phyloP scores from a whole-genome alignment of 2,797 vertebrate species.

The Eutrigla gurnardus region DNA sequence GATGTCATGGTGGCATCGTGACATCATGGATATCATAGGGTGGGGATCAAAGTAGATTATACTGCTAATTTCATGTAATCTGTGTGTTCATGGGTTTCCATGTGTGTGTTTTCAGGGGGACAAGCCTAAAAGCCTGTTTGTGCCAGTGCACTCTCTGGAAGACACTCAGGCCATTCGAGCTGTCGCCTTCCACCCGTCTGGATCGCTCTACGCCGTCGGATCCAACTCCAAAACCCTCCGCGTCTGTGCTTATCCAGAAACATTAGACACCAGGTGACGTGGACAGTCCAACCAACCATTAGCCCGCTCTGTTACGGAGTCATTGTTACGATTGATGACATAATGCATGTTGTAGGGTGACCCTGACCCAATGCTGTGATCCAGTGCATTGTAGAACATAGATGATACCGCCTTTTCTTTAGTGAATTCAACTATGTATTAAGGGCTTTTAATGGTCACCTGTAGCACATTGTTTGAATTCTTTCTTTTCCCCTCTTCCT shows the following conservation, averaged over 20 bases:
- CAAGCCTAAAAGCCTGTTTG: conserved; percentile 71
- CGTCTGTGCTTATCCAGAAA: conserved; percentile 95
- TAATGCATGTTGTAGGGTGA: neutral
- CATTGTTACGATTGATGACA: neutral
- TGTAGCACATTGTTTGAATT: neutral
- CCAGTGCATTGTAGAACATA: neutral
- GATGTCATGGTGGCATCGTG: conserved; percentile 23
- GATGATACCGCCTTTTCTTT: neutral
- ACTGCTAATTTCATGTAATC: conserved; percentile 22
- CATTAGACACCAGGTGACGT: conserved; percentile 88
- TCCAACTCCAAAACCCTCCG: conserved; percentile 98
- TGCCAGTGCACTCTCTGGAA: conserved; percentile 89
- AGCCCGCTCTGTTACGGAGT: neutral
- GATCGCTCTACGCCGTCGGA: conserved; percentile 92
- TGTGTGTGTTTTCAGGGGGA: conserved; percentile 61
- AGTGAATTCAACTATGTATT: too few species aligned
- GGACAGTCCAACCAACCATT: neutral
- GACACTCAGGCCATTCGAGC: conserved; percentile 97
- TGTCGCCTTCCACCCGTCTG: conserved; percentile 96
- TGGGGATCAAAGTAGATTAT: conserved; percentile 33
- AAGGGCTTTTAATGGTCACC: neutral
- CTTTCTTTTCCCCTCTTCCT: neutral
- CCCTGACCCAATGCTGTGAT: neutral
- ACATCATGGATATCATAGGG: conserved; percentile 9
- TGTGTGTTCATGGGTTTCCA: conserved; percentile 41